Base-by-base conservation (phyloP, 1,140 invertebrate species). In the Bombus picipes region DNA sequence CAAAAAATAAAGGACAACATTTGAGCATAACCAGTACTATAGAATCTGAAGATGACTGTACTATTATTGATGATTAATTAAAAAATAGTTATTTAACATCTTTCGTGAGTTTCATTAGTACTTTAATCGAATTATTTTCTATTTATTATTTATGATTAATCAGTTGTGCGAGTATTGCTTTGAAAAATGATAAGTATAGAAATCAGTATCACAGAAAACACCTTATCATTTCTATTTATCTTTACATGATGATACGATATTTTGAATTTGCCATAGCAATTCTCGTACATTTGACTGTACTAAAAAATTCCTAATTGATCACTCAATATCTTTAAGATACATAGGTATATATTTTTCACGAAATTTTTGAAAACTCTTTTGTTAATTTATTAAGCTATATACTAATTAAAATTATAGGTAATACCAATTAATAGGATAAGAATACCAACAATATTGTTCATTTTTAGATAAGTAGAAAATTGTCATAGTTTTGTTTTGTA, bases 11-110 rank as follows among this genome's bases (percentile, higher is more conserved):
- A 1, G 32, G 66, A 18, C 9, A 28, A n/a, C 59, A 59, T 13
- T 71, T 39, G 9, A 76, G 57, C 25, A 66, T 32, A 70, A 86
- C 41, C 53, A 41, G 25, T 15, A 6, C 22, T 1, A 32, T 62
- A 43, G 72, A 73, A 10, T 68, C 22, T 39, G 32, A 59, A 41
- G 88, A 88, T 0, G 88, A 89, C 22, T 89, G 83, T 89, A 76
- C 88, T 62, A 89, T 89, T 86, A 86, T 89, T 12, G 75, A 82
- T 41, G 47, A 89, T 86, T 89, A 88, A 88, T 85, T 39, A 77
- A 84, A 75, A n/a, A 32, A 62, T 62, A 73, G 12, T 72, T 43
- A 41, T 53, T n/a, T 22, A 59, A 18, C 22, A 70, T 9, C 2
- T 53, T 70, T 41, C 34, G n/a, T 57, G 34, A 68, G 39, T 77